A percentile compares a stretch with the other conserved stretches of the same genome.
These are phyloP conservation scores for Lasioglossum pauxillum DNA, from an alignment of 2,888 invertebrate genomes.

Conservation along the genomic window DNA sequence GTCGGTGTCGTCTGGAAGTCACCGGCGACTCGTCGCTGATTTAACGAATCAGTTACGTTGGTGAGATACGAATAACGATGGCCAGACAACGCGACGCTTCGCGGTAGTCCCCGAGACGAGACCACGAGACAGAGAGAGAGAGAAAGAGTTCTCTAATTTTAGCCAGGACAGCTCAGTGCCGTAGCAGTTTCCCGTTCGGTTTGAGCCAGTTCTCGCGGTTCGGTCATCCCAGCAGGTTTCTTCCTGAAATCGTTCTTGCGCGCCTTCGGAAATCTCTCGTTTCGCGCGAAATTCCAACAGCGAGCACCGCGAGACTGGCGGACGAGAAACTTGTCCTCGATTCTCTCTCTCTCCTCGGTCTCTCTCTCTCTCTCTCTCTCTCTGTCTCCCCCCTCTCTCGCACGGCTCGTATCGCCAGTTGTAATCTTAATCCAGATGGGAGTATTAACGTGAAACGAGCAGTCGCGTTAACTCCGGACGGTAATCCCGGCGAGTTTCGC, in stretches of 20 bases:
- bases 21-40: constrained; percentile 51
- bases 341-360: not conserved
- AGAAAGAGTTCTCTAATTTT: constrained; percentile 74
- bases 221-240: constrained; percentile 42
- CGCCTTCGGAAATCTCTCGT: not conserved
- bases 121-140: constrained; percentile 39
- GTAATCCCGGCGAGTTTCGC: constrained; percentile 55
- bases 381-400: not conserved
- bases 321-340: not conserved
- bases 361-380: not conserved
- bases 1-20: constrained; percentile 51
- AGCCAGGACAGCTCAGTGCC: constrained; percentile 72
- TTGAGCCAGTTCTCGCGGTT: constrained; percentile 29
- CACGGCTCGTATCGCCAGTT: constrained; percentile 11
- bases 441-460: constrained; percentile 37
- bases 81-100: constrained; percentile 76
- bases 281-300: not conserved
- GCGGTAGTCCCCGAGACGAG: constrained; percentile 63
- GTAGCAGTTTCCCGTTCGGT: constrained; percentile 49
- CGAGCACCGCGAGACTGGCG: not conserved
- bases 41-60: constrained; percentile 71
- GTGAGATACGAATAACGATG: constrained; percentile 66
- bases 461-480: constrained; percentile 29
- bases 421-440: constrained; percentile 34
- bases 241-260: constrained; percentile 22